Evolutionary conservation across 2,888 invertebrate genomes (phyloP).

Genomic region (Eupithecia centaureata): DNA sequence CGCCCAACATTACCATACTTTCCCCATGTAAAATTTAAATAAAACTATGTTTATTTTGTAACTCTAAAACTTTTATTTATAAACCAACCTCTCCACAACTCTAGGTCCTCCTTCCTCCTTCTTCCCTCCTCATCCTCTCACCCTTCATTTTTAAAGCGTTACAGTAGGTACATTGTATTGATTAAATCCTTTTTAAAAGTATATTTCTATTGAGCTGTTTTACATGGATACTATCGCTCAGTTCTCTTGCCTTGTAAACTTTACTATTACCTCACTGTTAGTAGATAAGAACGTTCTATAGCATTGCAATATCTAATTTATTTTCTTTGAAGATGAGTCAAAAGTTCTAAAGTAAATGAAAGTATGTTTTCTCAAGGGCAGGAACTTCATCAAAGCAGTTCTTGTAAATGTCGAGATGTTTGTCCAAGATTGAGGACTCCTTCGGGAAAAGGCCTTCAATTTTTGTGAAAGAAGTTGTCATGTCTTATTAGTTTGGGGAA

Average conservation of each 20-base stretch:
- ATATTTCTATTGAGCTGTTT: neutral
- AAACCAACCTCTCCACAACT: no score
- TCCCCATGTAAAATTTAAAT: no score
- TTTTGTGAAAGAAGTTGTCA: constrained; percentile 27
- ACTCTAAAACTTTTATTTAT: no score
- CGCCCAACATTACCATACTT: no score
- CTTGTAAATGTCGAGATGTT: constrained; percentile 34
- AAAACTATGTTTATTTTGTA: no score
- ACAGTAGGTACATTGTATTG: neutral
- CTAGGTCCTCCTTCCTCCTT: no score
- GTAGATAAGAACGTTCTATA: constrained; percentile 10
- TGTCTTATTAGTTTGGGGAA: constrained; percentile 20
- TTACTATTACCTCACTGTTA: constrained; percentile 12
- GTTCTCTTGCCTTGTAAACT: neutral
- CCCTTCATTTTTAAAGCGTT: no score
- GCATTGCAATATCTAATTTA: constrained; percentile 35
- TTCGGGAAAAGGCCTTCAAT: constrained; percentile 28
- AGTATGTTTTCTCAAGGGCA: constrained; percentile 33
- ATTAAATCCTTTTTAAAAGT: neutral
- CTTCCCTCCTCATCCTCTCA: no score
- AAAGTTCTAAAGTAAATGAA: constrained; percentile 41
- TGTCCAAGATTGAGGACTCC: constrained; percentile 18
- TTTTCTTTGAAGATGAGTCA: constrained; percentile 46
- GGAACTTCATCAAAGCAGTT: constrained; percentile 37
- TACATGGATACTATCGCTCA: neutral